Evolutionary conservation across 2,797 vertebrate genomes (phyloP).

Genomic region (Philypnodon macrostomus): DNA sequence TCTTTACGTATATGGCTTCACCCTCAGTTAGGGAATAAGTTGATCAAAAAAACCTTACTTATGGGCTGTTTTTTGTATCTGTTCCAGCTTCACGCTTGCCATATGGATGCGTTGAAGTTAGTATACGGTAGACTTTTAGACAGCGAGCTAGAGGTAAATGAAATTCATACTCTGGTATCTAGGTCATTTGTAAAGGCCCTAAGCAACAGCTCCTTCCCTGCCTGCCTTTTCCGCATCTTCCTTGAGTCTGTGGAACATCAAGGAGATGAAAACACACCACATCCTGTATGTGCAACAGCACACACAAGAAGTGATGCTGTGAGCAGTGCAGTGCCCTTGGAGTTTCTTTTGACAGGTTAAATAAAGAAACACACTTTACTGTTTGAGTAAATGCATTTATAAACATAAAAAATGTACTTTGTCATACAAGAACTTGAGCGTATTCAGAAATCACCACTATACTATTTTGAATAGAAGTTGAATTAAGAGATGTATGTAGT

Average conservation of each 20-base stretch:
- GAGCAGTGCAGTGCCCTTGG: slow-evolving; percentile 43
- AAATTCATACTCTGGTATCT: slow-evolving; percentile 71
- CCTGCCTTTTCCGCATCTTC: slow-evolving; percentile 66
- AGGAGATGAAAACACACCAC: slow-evolving; percentile 69
- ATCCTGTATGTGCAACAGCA: slow-evolving; percentile 64
- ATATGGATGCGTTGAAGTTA: slow-evolving; percentile 55
- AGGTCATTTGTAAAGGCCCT: slow-evolving; percentile 75
- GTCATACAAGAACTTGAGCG: neutral
- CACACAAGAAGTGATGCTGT: slow-evolving; percentile 41
- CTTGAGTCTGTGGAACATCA: slow-evolving; percentile 70
- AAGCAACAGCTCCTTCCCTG: slow-evolving; percentile 69
- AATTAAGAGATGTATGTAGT: too few species aligned
- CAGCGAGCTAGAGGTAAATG: slow-evolving; percentile 65
- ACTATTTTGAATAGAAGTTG: too few species aligned
- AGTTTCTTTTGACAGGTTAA: slow-evolving; percentile 50
- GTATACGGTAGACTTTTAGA: slow-evolving; percentile 54
- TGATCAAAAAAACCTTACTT: slow-evolving; percentile 50
- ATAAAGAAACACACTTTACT: slow-evolving; percentile 42
- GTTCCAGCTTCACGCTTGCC: slow-evolving; percentile 42
- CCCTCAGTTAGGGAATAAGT: slow-evolving; percentile 32
- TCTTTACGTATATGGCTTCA: slow-evolving; percentile 21
- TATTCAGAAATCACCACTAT: too few species aligned
- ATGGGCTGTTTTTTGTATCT: slow-evolving; percentile 67
- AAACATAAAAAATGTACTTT: slow-evolving; percentile 17
- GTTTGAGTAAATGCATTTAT: slow-evolving; percentile 24